A percentile compares a stretch with the other conserved stretches of the same genome.
phyloP scores from a whole-genome alignment of 1,140 invertebrate genomes.

The Probaryconus sp. region DNA sequence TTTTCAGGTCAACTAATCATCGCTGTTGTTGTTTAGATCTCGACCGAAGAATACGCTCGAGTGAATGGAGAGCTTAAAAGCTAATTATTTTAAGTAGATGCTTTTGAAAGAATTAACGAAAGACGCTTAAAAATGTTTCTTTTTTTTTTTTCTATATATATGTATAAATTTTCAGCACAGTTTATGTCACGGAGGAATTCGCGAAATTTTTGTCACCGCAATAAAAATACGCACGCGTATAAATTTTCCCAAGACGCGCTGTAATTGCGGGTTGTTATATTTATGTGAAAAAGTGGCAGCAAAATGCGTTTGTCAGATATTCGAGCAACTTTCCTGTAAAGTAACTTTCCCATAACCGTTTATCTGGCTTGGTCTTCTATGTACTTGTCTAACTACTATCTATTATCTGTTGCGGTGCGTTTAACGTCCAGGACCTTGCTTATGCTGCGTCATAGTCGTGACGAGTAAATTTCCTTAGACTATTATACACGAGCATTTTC shows the following conservation, averaged over 20 bases:
- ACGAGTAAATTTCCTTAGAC: slow-evolving; percentile 49
- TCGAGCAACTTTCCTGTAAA: slow-evolving; percentile 53
- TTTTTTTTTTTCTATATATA: too few species aligned
- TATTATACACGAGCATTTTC: slow-evolving; percentile 43
- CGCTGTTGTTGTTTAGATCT: too few species aligned
- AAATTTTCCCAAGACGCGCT: slow-evolving; percentile 5
- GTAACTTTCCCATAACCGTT: slow-evolving; percentile 54
- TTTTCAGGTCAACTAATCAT: too few species aligned
- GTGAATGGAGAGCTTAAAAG: too few species aligned
- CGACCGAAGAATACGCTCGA: too few species aligned
- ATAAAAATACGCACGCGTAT: slow-evolving; percentile 3
- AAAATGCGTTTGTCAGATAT: slow-evolving; percentile 46
- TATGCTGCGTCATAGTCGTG: slow-evolving; percentile 50
- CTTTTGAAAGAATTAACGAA: too few species aligned
- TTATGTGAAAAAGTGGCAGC: slow-evolving; percentile 32
- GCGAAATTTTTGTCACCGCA: too few species aligned
- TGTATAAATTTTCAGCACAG: too few species aligned
- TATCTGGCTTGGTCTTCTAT: slow-evolving; percentile 44
- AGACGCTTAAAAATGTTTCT: too few species aligned
- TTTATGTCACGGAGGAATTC: too few species aligned
- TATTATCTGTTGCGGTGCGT: slow-evolving; percentile 52
- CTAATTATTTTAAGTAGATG: too few species aligned
- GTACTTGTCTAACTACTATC: slow-evolving; percentile 56
- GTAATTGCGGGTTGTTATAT: slow-evolving; percentile 45
- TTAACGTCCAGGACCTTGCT: slow-evolving; percentile 39